phyloP scores from a whole-genome alignment of 2,113 vertebrate species.

The Cettia cetti region DNA sequence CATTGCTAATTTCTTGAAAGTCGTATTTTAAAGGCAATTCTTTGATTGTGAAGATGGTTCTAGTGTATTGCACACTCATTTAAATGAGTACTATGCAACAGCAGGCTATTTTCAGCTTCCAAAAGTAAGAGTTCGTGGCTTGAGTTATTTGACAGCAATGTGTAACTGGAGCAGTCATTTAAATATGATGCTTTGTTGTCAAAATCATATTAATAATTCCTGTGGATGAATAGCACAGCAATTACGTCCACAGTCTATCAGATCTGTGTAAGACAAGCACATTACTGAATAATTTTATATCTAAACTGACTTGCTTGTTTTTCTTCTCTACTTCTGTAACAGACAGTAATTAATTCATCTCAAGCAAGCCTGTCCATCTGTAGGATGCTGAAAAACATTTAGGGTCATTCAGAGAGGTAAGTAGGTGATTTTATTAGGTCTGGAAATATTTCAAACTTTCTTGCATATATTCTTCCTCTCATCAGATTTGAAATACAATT shows the following conservation, averaged over 20 bases:
- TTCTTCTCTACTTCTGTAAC: background rate
- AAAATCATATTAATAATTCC: slow-evolving; percentile 23
- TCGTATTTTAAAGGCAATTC: background rate
- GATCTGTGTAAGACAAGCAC: slow-evolving; percentile 30
- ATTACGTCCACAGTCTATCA: slow-evolving; percentile 16
- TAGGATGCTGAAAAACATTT: slow-evolving; percentile 20
- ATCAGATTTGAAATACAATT: background rate
- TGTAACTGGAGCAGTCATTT: slow-evolving; percentile 17
- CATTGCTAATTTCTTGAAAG: background rate
- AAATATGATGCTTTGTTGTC: slow-evolving; percentile 19
- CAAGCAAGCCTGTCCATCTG: slow-evolving; percentile 45
- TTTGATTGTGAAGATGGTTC: background rate
- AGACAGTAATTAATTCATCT: slow-evolving; percentile 61
- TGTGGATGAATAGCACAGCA: slow-evolving; percentile 17
- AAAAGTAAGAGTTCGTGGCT: background rate
- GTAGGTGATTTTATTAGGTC: slow-evolving; percentile 37
- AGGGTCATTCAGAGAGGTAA: slow-evolving; percentile 34
- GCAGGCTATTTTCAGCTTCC: background rate
- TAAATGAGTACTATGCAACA: background rate
- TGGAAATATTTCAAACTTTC: slow-evolving; percentile 17
- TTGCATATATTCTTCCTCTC: background rate
- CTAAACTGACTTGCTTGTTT: slow-evolving; percentile 37
- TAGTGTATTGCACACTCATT: background rate
- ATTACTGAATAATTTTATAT: slow-evolving; percentile 36
- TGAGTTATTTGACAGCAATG: background rate